Percentiles rank a stretch among this genome's conserved stretches.
These are phyloP conservation scores for Pogonocherus hispidulus DNA, from an alignment of 2,888 invertebrate genomes.

Conservation along the genomic window DNA sequence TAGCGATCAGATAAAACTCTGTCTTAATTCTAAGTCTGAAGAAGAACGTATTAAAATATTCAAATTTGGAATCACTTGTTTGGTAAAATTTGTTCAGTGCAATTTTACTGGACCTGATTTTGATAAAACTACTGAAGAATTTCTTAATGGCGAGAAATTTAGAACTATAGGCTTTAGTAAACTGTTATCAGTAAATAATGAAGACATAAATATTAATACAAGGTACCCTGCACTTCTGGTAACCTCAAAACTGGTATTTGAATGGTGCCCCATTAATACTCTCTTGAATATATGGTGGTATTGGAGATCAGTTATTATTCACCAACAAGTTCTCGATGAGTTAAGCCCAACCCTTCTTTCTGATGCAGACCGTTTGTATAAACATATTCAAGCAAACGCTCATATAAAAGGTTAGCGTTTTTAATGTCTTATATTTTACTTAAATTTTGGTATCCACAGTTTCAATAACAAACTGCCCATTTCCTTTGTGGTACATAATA, in stretches of 20 bases:
- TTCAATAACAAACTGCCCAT: too few species aligned
- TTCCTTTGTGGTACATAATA: too few species aligned
- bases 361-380: constrained; percentile 69
- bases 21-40: constrained; percentile 53
- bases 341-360: constrained; percentile 77
- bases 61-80: constrained; percentile 74
- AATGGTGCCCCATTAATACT: constrained; percentile 60
- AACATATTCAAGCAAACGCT: constrained; percentile 59
- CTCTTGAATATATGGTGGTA: constrained; percentile 78
- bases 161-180: constrained; percentile 66
- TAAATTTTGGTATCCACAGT: too few species aligned
- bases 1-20: constrained; percentile 41
- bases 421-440: constrained; percentile 6
- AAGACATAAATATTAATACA: constrained; percentile 78
- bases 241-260: constrained; percentile 67
- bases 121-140: constrained; percentile 66
- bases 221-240: constrained; percentile 71
- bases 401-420: constrained; percentile 65
- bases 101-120: constrained; percentile 86
- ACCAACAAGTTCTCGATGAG: constrained; percentile 85
- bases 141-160: constrained; percentile 69
- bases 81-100: constrained; percentile 81
- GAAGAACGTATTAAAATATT: constrained; percentile 69
- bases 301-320: constrained; percentile 79
- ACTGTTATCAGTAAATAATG: constrained; percentile 74